A percentile compares a stretch with the other conserved stretches of the same genome.
phyloP scores from a whole-genome alignment of 2,113 vertebrate genomes.

The Natator depressus region DNA sequence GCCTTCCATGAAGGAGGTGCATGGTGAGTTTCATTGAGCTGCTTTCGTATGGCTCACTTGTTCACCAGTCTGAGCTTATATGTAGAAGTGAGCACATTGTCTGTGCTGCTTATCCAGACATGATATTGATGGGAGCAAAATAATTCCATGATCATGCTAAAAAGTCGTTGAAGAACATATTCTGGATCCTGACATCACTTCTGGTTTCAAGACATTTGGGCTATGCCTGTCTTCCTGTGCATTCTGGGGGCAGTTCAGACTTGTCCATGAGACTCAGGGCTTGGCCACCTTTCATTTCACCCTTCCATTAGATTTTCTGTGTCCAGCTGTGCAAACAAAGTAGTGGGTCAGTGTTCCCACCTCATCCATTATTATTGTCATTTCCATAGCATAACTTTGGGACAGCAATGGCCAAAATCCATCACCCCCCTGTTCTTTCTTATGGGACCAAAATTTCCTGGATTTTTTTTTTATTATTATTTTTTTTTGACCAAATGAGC shows the following conservation, averaged over 20 bases:
- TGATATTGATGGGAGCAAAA: neutral
- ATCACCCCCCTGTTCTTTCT: fast-evolving
- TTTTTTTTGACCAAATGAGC: too few species aligned
- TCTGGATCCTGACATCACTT: neutral
- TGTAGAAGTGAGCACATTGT: neutral
- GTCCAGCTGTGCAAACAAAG: neutral
- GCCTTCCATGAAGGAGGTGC: neutral
- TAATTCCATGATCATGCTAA: neutral
- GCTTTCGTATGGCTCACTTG: neutral
- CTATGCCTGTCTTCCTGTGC: neutral
- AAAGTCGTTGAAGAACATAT: neutral
- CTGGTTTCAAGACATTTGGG: neutral
- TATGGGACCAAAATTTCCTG: too few species aligned
- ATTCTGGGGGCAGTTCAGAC: neutral
- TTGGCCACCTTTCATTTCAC: neutral
- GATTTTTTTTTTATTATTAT: too few species aligned
- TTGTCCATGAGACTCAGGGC: neutral
- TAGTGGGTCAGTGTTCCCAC: too few species aligned
- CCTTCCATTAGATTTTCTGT: neutral
- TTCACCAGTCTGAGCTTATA: neutral
- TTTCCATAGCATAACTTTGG: too few species aligned
- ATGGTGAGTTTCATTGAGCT: neutral
- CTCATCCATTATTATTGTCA: too few species aligned
- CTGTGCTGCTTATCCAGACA: neutral
- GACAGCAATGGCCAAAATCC: too few species aligned